These are phyloP conservation scores for Numenius phaeopus DNA, from an alignment of 2,797 vertebrate species.

Conservation along the genomic window DNA sequence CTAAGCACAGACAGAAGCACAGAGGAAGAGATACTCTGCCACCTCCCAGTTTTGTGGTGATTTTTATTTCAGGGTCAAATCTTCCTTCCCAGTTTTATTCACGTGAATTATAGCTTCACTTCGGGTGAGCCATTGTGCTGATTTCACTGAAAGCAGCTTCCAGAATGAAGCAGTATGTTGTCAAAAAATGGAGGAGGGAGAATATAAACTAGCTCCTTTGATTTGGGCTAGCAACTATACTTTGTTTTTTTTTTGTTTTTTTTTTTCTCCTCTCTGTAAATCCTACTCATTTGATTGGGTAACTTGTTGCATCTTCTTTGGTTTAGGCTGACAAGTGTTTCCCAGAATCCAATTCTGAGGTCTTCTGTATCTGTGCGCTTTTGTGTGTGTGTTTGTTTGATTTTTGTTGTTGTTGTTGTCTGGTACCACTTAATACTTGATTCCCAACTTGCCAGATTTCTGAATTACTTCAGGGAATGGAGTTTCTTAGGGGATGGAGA, in stretches of 20 bases:
- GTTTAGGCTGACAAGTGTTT: not conserved
- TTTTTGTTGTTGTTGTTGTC: not conserved
- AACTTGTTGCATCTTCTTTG: not conserved
- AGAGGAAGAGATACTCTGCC: not conserved
- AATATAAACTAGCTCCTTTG: not conserved
- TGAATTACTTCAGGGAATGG: not conserved
- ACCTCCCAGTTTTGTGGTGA: not conserved
- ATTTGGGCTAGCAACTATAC: not conserved
- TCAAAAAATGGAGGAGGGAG: not conserved
- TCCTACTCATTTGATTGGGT: not conserved
- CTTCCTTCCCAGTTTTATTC: not conserved
- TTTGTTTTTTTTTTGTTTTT: not conserved
- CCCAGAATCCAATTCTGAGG: not conserved
- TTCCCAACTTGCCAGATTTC: not conserved
- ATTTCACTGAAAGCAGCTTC: not conserved
- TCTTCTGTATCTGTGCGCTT: not conserved
- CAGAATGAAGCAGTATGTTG: not conserved
- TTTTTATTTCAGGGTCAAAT: not conserved
- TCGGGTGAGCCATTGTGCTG: not conserved
- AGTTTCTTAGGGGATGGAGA: not conserved
- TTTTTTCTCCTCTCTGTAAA: not conserved
- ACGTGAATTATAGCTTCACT: not conserved
- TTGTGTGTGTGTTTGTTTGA: not conserved
- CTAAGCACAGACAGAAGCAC: not conserved
- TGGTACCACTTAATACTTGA: not conserved